A percentile compares a stretch with the other conserved stretches of the same genome.
phyloP scores from a whole-genome alignment of 1,140 invertebrate genomes.

The Cherax quadricarinatus region DNA sequence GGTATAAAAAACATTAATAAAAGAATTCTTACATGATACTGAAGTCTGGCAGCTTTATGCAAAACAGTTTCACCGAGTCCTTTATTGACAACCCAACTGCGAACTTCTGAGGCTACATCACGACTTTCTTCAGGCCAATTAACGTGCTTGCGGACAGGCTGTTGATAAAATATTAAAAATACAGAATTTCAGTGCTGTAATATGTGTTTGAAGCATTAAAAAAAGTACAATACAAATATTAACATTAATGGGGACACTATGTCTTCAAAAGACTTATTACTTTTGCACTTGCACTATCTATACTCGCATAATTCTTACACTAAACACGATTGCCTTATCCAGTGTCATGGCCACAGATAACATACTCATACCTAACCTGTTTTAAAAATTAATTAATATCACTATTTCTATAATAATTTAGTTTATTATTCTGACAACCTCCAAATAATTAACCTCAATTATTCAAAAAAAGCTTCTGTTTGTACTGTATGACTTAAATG shows the following conservation, averaged over 20 bases:
- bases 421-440: too few species aligned
- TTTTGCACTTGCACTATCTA: too few species aligned
- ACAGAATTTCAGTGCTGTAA: not conserved
- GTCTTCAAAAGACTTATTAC: too few species aligned
- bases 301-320: too few species aligned
- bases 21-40: constrained; percentile 85
- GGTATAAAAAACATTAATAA: not conserved
- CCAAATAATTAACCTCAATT: too few species aligned
- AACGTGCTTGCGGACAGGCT: constrained; percentile 68
- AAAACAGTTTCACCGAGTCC: constrained; percentile 94
- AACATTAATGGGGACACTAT: constrained; percentile 7
- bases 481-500: too few species aligned
- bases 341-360: too few species aligned
- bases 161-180: not conserved
- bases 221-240: not conserved
- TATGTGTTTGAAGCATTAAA: not conserved
- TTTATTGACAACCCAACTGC: constrained; percentile 94
- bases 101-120: constrained; percentile 83
- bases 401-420: too few species aligned
- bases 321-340: too few species aligned
- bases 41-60: constrained; percentile 91
- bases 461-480: too few species aligned
- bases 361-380: too few species aligned
- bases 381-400: too few species aligned
- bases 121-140: constrained; percentile 72